phyloP scores from a whole-genome alignment of 2,888 invertebrate species.

The Pammene fasciana region DNA sequence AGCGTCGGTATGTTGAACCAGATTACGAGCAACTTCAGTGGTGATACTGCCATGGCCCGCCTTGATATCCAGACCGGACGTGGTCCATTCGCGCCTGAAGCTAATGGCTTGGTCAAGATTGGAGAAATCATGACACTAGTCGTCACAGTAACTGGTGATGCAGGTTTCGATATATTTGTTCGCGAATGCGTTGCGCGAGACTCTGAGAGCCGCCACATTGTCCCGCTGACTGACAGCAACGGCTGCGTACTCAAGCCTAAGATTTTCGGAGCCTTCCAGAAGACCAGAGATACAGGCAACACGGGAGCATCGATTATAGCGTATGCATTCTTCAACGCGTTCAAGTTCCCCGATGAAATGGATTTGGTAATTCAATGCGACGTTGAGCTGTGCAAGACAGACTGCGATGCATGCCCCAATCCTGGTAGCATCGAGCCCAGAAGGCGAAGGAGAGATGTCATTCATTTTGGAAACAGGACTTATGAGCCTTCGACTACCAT shows the following conservation, averaged over 20 bases:
- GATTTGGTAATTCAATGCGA: conserved; percentile 92
- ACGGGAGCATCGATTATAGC: conserved; percentile 89
- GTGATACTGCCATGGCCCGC: conserved; percentile 91
- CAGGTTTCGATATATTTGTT: conserved; percentile 90
- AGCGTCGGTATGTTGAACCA: conserved; percentile 91
- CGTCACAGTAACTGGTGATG: conserved; percentile 90
- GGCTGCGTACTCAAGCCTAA: conserved; percentile 92
- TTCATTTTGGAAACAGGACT: conserved; percentile 76
- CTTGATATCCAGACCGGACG: conserved; percentile 90
- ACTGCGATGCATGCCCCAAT: conserved; percentile 89
- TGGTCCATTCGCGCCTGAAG: conserved; percentile 90
- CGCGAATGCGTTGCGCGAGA: conserved; percentile 90
- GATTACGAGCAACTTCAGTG: conserved; percentile 91
- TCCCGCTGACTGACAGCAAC: conserved; percentile 88
- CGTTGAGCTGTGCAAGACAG: conserved; percentile 91
- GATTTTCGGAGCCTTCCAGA: conserved; percentile 91
- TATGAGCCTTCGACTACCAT: conserved; percentile 85
- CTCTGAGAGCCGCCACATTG: conserved; percentile 85
- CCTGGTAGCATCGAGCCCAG: conserved; percentile 84
- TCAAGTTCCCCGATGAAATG: conserved; percentile 93
- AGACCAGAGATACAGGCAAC: conserved; percentile 88
- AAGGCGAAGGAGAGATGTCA: conserved; percentile 73
- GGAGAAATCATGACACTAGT: conserved; percentile 92
- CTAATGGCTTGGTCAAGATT: conserved; percentile 90
- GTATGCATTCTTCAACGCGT: conserved; percentile 90